Evolutionary conservation across 2,888 invertebrate species (phyloP).

Genomic region (Hirtodrosophila duncani): DNA sequence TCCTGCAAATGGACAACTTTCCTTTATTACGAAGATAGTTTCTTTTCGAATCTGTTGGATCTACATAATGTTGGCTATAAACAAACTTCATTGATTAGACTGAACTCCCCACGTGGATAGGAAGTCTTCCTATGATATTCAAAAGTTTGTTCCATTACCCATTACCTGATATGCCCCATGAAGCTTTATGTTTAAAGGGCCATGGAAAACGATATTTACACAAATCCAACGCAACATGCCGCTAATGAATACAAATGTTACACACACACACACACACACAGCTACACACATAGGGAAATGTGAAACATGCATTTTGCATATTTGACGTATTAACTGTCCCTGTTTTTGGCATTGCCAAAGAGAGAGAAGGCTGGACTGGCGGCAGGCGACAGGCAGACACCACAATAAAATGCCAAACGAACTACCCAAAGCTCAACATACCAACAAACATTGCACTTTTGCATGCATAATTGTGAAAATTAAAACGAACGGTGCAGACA

Average conservation of each 20-base stretch:
- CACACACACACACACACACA: constrained; percentile 3
- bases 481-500: constrained; percentile 54
- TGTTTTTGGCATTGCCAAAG: constrained; percentile 20
- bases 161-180: too few species aligned
- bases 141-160: too few species aligned
- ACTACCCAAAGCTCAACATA: constrained; percentile 36
- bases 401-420: constrained; percentile 57
- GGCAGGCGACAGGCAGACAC: constrained; percentile 28
- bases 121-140: too few species aligned
- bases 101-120: too few species aligned
- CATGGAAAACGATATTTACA: too few species aligned
- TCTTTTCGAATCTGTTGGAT: too few species aligned
- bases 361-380: background rate
- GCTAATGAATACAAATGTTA: constrained; percentile 30
- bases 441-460: constrained; percentile 66
- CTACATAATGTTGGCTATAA: too few species aligned
- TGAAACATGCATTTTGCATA: constrained; percentile 50
- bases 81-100: too few species aligned
- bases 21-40: too few species aligned
- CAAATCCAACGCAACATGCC: constrained; percentile 23
- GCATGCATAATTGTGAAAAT: constrained; percentile 70
- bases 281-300: constrained; percentile 26
- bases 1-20: too few species aligned
- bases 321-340: constrained; percentile 59
- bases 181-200: too few species aligned